phyloP scores from a whole-genome alignment of 1,140 invertebrate genomes.

The Neuroterus valhalla region DNA sequence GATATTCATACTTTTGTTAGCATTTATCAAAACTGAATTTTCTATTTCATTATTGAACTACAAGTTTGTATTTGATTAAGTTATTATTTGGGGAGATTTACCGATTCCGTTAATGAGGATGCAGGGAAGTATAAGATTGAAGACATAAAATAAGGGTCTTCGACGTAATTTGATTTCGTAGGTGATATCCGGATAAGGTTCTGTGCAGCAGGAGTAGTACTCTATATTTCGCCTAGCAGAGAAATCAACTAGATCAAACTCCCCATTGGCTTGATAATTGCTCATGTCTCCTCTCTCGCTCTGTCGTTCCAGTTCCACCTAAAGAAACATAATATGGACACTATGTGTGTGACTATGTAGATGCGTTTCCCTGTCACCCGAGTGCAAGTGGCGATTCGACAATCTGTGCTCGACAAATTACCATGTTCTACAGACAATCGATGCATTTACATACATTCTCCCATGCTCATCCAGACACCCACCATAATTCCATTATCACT shows the following conservation, averaged over 20 bases:
- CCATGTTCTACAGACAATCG: conserved; percentile 11
- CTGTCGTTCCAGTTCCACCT: conserved; percentile 84
- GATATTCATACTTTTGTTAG: no score
- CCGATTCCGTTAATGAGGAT: conserved; percentile 91
- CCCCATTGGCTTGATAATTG: conserved; percentile 87
- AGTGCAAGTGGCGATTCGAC: neutral
- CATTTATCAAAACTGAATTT: neutral
- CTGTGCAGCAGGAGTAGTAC: conserved; percentile 82
- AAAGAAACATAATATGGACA: conserved; percentile 50
- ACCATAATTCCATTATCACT: neutral
- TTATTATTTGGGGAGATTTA: conserved; percentile 63
- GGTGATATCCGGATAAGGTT: conserved; percentile 80
- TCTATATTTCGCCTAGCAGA: conserved; percentile 82
- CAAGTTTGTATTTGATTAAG: neutral
- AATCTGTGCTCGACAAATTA: neutral
- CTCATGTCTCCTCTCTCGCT: conserved; percentile 84
- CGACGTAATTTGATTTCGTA: conserved; percentile 84
- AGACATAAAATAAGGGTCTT: conserved; percentile 92
- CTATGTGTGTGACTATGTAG: neutral
- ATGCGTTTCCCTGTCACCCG: neutral
- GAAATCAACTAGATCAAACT: conserved; percentile 86
- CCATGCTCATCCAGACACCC: conserved; percentile 11
- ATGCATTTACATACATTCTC: neutral
- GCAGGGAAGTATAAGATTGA: conserved; percentile 93
- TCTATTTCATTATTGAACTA: neutral